Conservation (phyloP, 1,140 invertebrate species). For the Lineus longissimus region DNA sequence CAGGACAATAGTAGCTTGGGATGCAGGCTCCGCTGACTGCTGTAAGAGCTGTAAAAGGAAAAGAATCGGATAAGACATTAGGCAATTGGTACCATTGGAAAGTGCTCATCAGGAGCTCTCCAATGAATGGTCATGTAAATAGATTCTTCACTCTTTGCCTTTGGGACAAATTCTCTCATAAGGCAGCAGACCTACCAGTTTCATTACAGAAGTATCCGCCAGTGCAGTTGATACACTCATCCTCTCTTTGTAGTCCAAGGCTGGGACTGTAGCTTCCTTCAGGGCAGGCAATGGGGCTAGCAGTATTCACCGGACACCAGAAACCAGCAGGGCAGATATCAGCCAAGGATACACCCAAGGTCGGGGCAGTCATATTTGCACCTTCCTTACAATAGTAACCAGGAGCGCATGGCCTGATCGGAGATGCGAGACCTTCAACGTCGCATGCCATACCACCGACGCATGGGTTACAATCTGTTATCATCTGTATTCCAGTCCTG, state of each 20-base stretch:
- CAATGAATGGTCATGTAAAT: background rate
- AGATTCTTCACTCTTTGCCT: background rate
- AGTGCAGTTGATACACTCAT: conserved; percentile 43
- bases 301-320: conserved; percentile 37
- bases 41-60: conserved; percentile 28
- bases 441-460: conserved; percentile 47
- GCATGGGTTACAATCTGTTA: conserved; percentile 36
- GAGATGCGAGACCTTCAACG: conserved; percentile 34
- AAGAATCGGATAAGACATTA: background rate
- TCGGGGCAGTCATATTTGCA: conserved; percentile 38
- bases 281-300: conserved; percentile 37
- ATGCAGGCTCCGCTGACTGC: conserved; percentile 34
- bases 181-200: conserved; percentile 27
- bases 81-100: too few species aligned
- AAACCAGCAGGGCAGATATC: conserved; percentile 37
- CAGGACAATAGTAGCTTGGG: conserved; percentile 40
- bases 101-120: too few species aligned
- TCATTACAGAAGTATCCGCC: conserved; percentile 42
- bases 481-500: conserved; percentile 28
- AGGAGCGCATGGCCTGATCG: conserved; percentile 36
- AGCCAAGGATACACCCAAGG: conserved; percentile 32
- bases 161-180: background rate
- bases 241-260: conserved; percentile 19
- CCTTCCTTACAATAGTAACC: conserved; percentile 42
- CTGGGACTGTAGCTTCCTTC: conserved; percentile 37